Base-by-base conservation (phyloP, 2,797 vertebrate species). In the Lagocephalus sceleratus region DNA sequence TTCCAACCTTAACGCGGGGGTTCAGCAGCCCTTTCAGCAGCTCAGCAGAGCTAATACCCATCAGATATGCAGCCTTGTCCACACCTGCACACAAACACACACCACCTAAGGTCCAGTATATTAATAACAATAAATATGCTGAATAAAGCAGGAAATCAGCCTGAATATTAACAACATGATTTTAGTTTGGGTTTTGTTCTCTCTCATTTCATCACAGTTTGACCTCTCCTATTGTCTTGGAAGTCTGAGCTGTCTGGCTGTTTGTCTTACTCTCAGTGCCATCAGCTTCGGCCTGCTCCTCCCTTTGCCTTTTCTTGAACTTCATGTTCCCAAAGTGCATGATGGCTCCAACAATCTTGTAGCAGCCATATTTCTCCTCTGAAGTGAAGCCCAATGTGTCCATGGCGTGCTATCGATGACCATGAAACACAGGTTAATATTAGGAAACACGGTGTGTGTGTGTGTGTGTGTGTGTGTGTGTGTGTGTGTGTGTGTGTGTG, bases 301-400 rank as follows among this genome's bases (percentile, higher is more conserved):
- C 96, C 23, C 95, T 77, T 81, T 93, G 95, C 66, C 91, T 94
- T 60, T 94, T 94, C 89, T 98, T 98, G 84, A 98, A 97, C 85
- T 93, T 96, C 96, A 97, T 96, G 91, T 98, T 98, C n/a, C 96
- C 96, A 0, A 97, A 98, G 83, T 98, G 96, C 92, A 98, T 94
- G 72, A 98, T 93, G 66, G 94, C 93, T 0, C 95, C 96, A 11
- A 97, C 94, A 5, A 95, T 92, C 87, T 96, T 98, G 51, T 97
- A 98, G 83, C 87, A 95, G 83, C 93, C 93, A 0, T 93, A 93
- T 67, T 96, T 98, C 81, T 97, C 94, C 1, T 98, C 94, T 0
- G 76, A 57, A 0, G 90, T 93, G 90, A 98, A 98, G 59, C 95
- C 95, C 81, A 98, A 79, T 40, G 94, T 96, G 79, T 96, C 96